Evolutionary conservation across 2,888 invertebrate genomes (phyloP).

Genomic region (Synanthedon tipuliformis): DNA sequence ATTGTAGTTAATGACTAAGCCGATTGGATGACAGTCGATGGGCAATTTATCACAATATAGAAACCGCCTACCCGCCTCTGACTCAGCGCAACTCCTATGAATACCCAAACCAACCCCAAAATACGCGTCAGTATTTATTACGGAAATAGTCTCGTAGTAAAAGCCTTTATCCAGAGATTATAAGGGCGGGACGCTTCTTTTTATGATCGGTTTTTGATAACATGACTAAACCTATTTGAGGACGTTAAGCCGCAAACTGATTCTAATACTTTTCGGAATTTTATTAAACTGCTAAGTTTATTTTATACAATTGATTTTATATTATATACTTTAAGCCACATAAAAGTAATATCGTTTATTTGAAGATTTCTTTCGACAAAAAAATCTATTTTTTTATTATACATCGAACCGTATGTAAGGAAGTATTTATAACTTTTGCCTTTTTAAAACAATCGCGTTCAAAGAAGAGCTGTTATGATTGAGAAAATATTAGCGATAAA

Average conservation of each 20-base stretch:
- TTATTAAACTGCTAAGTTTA: not conserved
- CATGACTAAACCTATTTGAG: constrained; percentile 3
- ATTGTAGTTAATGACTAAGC: constrained; percentile 43
- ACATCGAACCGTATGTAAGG: too few species aligned
- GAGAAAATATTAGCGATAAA: too few species aligned
- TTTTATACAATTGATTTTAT: too few species aligned
- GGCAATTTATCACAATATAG: constrained; percentile 46
- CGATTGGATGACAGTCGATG: constrained; percentile 20
- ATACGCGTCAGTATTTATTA: constrained; percentile 3
- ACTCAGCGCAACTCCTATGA: constrained; percentile 12
- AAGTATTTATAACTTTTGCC: too few species aligned
- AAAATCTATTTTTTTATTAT: too few species aligned
- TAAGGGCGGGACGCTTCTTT: constrained; percentile 5
- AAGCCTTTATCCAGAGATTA: not conserved
- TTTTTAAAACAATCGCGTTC: too few species aligned
- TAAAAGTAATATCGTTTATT: too few species aligned
- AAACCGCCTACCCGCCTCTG: constrained; percentile 13
- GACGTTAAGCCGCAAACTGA: not conserved
- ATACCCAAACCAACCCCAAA: constrained; percentile 4
- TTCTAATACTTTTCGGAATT: not conserved
- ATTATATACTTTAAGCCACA: too few species aligned
- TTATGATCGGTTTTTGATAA: constrained; percentile 10
- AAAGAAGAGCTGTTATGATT: too few species aligned
- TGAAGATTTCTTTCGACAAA: too few species aligned
- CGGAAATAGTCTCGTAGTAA: not conserved